phyloP scores from a whole-genome alignment of 2,113 vertebrate species.

The Riparia riparia region DNA sequence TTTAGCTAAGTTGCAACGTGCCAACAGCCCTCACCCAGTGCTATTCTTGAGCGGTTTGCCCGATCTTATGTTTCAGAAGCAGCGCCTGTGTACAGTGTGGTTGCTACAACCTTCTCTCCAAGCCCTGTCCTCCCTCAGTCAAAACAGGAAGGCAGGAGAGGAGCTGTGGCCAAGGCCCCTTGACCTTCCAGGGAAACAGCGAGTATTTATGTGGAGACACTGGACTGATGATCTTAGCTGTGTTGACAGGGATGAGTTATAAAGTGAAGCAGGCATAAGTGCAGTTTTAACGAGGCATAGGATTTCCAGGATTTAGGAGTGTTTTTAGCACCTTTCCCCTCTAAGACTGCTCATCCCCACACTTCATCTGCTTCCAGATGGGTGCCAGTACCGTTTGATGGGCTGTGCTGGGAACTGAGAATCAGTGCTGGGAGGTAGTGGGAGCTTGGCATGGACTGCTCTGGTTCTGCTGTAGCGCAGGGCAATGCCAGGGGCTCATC shows the following conservation, averaged over 20 bases:
- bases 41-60: conserved; percentile 38
- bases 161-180: conserved; percentile 23
- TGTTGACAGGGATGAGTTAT: conserved; percentile 68
- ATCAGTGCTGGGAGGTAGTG: neutral
- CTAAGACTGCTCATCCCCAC: neutral
- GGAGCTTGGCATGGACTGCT: neutral
- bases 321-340: conserved; percentile 44
- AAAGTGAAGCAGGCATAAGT: conserved; percentile 13
- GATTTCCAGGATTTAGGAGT: conserved; percentile 62
- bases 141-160: conserved; percentile 64
- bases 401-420: neutral
- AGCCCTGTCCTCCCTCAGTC: conserved; percentile 39
- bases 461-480: neutral
- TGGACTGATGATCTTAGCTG: conserved; percentile 11
- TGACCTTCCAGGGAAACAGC: conserved; percentile 60
- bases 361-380: neutral
- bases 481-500: neutral
- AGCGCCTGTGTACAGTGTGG: neutral
- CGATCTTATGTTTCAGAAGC: conserved; percentile 49
- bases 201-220: conserved; percentile 11
- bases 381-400: rapidly evolving
- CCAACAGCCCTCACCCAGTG: conserved; percentile 53
- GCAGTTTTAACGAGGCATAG: conserved; percentile 41
- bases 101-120: conserved; percentile 46
- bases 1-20: conserved; percentile 34